These are phyloP conservation scores for Chymomyza amoena DNA, from an alignment of 2,888 invertebrate species.

Conservation along the genomic window DNA sequence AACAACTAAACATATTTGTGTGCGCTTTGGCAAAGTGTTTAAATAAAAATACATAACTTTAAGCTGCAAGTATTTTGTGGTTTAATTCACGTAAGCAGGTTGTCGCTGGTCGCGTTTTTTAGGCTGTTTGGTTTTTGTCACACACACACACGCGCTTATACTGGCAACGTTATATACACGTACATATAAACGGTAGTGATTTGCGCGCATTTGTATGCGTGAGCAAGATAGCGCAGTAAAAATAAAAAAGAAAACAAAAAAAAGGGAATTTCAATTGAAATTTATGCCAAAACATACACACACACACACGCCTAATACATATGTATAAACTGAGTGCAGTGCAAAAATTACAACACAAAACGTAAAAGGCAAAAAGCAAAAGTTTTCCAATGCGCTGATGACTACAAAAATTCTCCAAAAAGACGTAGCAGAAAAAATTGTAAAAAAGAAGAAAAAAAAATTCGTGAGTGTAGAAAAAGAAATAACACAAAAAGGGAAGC, in stretches of 20 bases:
- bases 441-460: conserved; percentile 32
- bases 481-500: conserved; percentile 55
- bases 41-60: neutral
- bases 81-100: neutral
- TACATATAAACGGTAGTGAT: conserved; percentile 7
- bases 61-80: neutral
- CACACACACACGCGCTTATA: neutral
- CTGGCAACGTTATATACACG: conserved; percentile 7
- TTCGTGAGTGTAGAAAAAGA: conserved; percentile 46
- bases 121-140: neutral
- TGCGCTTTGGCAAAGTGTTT: neutral
- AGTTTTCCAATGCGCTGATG: neutral
- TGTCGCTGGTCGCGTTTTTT: neutral
- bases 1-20: neutral
- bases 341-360: conserved; percentile 20
- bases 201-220: neutral
- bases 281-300: neutral
- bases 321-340: neutral
- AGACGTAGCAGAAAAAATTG: conserved; percentile 32
- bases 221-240: neutral
- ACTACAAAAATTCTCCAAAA: conserved; percentile 35
- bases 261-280: conserved; percentile 20
- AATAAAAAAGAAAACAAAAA: neutral
- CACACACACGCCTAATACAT: neutral
- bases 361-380: conserved; percentile 28